Conservation (phyloP, 2,797 vertebrate species). For the Fratercula arctica region DNA sequence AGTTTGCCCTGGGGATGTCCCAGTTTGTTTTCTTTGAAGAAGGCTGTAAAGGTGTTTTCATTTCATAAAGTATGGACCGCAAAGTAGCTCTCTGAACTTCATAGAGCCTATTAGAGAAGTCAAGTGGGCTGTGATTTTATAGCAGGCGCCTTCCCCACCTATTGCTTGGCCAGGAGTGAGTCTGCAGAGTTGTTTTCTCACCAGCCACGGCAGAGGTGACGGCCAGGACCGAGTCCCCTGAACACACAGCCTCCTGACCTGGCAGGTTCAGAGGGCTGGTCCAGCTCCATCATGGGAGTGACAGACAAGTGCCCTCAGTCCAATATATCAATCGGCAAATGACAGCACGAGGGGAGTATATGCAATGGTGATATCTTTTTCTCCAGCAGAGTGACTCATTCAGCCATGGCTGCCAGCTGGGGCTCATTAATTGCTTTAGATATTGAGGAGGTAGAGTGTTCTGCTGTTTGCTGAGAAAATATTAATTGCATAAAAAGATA, state of each 20-base stretch:
- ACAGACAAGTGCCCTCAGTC: background rate
- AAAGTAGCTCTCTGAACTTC: background rate
- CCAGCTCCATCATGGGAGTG: background rate
- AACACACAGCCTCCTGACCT: background rate
- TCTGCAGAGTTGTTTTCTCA: background rate
- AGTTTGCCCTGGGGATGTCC: background rate
- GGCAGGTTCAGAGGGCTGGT: background rate
- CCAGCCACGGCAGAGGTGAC: background rate
- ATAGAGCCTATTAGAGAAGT: background rate
- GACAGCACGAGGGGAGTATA: background rate
- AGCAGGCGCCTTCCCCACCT: background rate
- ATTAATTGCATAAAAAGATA: conserved; percentile 54
- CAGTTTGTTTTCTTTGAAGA: background rate
- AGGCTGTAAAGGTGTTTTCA: background rate
- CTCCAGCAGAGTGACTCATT: conserved; percentile 1
- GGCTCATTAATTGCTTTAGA: background rate
- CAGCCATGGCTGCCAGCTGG: background rate
- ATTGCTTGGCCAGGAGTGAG: background rate
- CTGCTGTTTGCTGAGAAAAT: background rate
- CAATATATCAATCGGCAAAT: background rate
- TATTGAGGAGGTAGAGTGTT: background rate
- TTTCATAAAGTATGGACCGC: background rate
- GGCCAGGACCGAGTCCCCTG: background rate
- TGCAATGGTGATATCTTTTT: background rate
- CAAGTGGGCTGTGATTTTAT: background rate